Evolutionary conservation across 2,113 vertebrate species (phyloP).

Genomic region (Xenopus tropicalis): UCB_Xtro_10.0 CM004449.2:101843001-101843500

Average conservation of each 20-base stretch:
- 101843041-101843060: background rate
- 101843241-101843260: constrained; percentile 41
- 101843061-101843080: constrained; percentile 26
- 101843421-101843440: constrained; percentile 99
- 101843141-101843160: constrained; percentile 45
- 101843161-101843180: constrained; percentile 46
- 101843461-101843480: constrained; percentile 96
- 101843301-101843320: constrained; percentile 12
- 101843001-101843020: constrained; percentile 39
- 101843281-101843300: constrained; percentile 19
- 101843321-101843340: background rate
- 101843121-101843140: constrained; percentile 44
- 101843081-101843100: constrained; percentile 42
- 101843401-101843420: constrained; percentile 99
- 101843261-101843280: constrained; percentile 36
- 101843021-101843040: constrained; percentile 22
- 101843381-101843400: constrained; percentile 97
- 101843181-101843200: constrained; percentile 45
- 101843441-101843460: constrained; percentile 98
- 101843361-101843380: constrained; percentile 99
- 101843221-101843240: constrained; percentile 43
- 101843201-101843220: constrained; percentile 41
- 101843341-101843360: constrained; percentile 62
- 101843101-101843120: constrained; percentile 34
- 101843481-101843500: constrained; percentile 98